Evolutionary conservation across 2,888 invertebrate species (phyloP), one percentile per base, ranked within the genome.

Genomic region (Diabrotica balteata): DNA sequence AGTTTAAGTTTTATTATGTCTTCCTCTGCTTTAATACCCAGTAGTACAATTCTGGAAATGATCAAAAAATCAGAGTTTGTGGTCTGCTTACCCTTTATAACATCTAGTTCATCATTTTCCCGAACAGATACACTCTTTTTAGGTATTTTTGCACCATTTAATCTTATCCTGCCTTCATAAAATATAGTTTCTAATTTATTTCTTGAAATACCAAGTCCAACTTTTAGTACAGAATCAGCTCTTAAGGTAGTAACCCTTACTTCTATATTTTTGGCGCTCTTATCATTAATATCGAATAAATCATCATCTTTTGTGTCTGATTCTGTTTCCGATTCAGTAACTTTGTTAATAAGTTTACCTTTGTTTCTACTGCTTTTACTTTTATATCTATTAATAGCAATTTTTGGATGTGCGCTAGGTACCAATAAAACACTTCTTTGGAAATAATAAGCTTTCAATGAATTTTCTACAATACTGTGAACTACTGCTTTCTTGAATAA

Each of bases 101-200:
- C 79, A 84, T 95, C 95, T 69, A 95, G 86, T 85, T 93, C 93
- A 85, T 94, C 93, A 9, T 91, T 93, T 68, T 76, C 77, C 52
- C 73, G 85, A 82, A 94, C 91, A 76, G 86, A 82, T 11, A 82
- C 80, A 82, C 93, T 92, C 84, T 95, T 95, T 82, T 95, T 95
- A 49, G 85, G 71, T 0, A 93, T 83, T 80, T 92, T 93, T 72
- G 88, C 86, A 7, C 94, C 94, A 85, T 95, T 95, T 0, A 94
- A 81, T 78, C 93, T 88, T 70, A 95, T 88, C 86, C 89, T 92
- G 79, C 91, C 93, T 73, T 92, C 91, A 84, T 94, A 95, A 81
- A 95, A 93, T 59, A 90, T 83, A 61, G 88, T 87, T 80, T 95
- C 95, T 52, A 94, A 86, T 89, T 94, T 95, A 80, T 91, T 93